Base-by-base conservation (phyloP, 2,888 invertebrate species). In the Quadroppia sp. region DNA sequence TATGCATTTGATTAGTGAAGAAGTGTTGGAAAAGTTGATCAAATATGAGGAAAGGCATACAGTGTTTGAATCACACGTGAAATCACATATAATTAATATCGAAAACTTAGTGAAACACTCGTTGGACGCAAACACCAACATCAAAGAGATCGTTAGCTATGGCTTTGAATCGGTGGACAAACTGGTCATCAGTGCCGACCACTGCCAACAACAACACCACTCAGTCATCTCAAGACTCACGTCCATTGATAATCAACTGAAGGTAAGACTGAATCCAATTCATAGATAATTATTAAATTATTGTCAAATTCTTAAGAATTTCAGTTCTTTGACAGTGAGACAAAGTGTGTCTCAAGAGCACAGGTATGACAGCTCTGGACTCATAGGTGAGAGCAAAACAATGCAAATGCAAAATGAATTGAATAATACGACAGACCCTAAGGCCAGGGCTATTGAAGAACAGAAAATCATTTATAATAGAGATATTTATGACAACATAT, bases 1-100 rank as follows among this genome's bases (percentile, higher is more conserved):
- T 32, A 40, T 78, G 13, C 76, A 76, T 50, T 69, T 71, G 25
- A 74, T 74, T 13, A 74, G 75, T 23, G 77, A 75, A 9, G 76
- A 77, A 30, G 70, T 77, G 13, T 30, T 76, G 17, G 77, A 76
- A 32, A 75, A 76, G 20, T 7, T 77, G 11, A 74, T 75, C 11
- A 77, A 76, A 71, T 71, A 71, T 11, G 77, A 77, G 17, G 78
- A 77, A 11, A 76, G 74, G 23, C 71, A 75, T 23, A 53, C 50
- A 15, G 71, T 56, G 30, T 56, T 71, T 71, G 59, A 71, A 30
- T 53, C 53, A 1, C 53, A 71, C 71, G 53, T 56, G 17, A 71
- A 71, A 25, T 71, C 71, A 20, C 30, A 71, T 28, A 50, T 50
- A 7, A 71, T 71, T n/a, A 53, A 71, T 56, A 48, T 59, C 15